Percentiles rank a stretch among this genome's conserved stretches.
phyloP scores from a whole-genome alignment of 2,888 invertebrate species.

The Andrena praecox region DNA sequence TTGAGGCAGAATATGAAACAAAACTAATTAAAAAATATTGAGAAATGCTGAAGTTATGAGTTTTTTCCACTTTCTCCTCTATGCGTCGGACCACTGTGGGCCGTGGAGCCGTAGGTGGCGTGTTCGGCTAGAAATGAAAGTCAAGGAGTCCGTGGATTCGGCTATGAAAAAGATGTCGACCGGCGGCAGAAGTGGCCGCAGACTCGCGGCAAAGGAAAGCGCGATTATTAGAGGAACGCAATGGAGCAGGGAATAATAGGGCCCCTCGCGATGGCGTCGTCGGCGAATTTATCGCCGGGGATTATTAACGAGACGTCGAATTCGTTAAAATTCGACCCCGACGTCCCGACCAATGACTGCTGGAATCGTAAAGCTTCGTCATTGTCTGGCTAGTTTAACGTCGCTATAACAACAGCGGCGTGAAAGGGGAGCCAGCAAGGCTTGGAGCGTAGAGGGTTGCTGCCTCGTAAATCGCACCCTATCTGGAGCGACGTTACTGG shows the following conservation, averaged over 20 bases:
- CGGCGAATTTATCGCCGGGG: conserved; percentile 71
- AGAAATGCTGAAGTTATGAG: no score
- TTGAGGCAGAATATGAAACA: no score
- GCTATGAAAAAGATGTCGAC: not conserved
- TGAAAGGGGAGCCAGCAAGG: conserved; percentile 1
- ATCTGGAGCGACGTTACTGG: conserved; percentile 60
- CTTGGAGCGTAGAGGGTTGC: conserved; percentile 58
- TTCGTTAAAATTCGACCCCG: conserved; percentile 71
- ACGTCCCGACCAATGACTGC: conserved; percentile 49
- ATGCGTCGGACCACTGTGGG: not conserved
- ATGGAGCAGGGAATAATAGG: conserved; percentile 31
- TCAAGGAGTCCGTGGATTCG: conserved; percentile 10
- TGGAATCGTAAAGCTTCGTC: conserved; percentile 69
- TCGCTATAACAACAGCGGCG: conserved; percentile 69
- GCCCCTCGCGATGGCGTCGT: conserved; percentile 32
- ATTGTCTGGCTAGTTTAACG: conserved; percentile 77
- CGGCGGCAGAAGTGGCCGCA: not conserved
- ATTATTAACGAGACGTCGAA: conserved; percentile 77
- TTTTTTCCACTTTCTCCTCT: no score
- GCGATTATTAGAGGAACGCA: conserved; percentile 10
- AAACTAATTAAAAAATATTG: no score
- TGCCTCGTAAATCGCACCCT: conserved; percentile 71
- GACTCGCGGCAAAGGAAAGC: not conserved
- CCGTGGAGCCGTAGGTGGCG: conserved; percentile 18
- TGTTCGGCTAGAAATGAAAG: conserved; percentile 44